Percentiles rank a stretch among this genome's conserved stretches.
These are phyloP conservation scores for Oryzaephilus surinamensis DNA, from an alignment of 1,140 invertebrate species.

Conservation along the genomic window DNA sequence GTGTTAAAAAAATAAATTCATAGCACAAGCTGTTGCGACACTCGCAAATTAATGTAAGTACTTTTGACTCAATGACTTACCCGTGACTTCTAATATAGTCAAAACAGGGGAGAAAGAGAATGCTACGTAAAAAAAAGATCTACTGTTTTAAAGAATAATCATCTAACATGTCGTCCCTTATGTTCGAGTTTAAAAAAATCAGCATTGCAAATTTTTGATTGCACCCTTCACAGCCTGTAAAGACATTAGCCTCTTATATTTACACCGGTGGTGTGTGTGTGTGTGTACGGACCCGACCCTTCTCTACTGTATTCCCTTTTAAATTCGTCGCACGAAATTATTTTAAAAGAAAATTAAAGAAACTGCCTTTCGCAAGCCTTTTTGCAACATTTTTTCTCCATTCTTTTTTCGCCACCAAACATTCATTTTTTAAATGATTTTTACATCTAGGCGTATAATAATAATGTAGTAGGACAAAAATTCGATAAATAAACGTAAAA, in stretches of 20 bases:
- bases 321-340: constrained; percentile 13
- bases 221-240: constrained; percentile 35
- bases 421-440: too few relatives aligned
- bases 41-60: constrained; percentile 32
- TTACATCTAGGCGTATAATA: too few relatives aligned
- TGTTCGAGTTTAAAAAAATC: constrained; percentile 30
- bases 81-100: constrained; percentile 26
- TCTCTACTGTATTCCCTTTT: constrained; percentile 10
- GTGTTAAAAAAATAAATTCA: constrained; percentile 31
- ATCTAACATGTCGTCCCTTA: too few relatives aligned
- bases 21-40: constrained; percentile 30
- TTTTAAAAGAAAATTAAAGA: constrained; percentile 16
- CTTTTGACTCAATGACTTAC: constrained; percentile 34
- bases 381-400: too few relatives aligned
- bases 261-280: constrained; percentile 16
- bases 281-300: too few relatives aligned
- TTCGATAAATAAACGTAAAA: too few relatives aligned
- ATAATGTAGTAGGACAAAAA: too few relatives aligned
- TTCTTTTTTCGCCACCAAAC: too few relatives aligned
- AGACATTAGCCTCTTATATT: constrained; percentile 36
- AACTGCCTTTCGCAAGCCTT: constrained; percentile 15
- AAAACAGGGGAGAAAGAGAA: constrained; percentile 19
- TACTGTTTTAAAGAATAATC: constrained; percentile 38
- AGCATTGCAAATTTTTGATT: constrained; percentile 37
- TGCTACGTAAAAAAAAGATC: too few relatives aligned